Evolutionary conservation across 2,113 vertebrate genomes (phyloP), one percentile per base, ranked within the genome.

Genomic region (Cephalopterus ornatus): DNA sequence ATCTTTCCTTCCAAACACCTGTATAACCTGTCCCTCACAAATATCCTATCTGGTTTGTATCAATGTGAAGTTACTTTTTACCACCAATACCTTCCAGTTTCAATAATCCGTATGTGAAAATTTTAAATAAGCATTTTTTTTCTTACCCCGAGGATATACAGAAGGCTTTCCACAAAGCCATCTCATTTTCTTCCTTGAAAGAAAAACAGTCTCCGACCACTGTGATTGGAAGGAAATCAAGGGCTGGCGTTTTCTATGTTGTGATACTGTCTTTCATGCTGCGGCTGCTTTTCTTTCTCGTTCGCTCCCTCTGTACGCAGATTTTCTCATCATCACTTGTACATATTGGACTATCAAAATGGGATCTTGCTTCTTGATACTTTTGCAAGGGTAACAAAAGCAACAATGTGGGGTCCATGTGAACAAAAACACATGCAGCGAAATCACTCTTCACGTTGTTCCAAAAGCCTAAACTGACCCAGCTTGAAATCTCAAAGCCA

Each of bases 61-160:
- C 89, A 56, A 87, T 92, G 71, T 68, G 49, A 89, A 92, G 61
- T 71, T 30, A 47, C 26, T 8, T 46, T 81, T 93, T 92, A 44
- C 86, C 6, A 4, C 76, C 91, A 95, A 12, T 68, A 61, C 81
- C 27, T 67, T 87, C 68, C 39, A 89, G 81, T 73, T 81, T 73
- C 62, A 89, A 81, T 78, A 73, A 95, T 52, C 65, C 87, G 75
- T 81, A 95, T 82, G 10, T 67, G 89, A 77, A 89, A 73, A 70
- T 46, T 89, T 92, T 55, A 87, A 77, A 89, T 67, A 68, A 89
- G 65, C 62, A n/a, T 77, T 92, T 93, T 89, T 52, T 89, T 71
- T 75, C 61, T 65, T 86, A 73, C 37, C 93, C 73, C 0, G 0
- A 13, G 58, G 52, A 12, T 75, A 65, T 32, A 78, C 41, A 81